These are phyloP conservation scores for Drosophila atroscutellata DNA, from an alignment of 2,888 invertebrate species.

Conservation along the genomic window DNA sequence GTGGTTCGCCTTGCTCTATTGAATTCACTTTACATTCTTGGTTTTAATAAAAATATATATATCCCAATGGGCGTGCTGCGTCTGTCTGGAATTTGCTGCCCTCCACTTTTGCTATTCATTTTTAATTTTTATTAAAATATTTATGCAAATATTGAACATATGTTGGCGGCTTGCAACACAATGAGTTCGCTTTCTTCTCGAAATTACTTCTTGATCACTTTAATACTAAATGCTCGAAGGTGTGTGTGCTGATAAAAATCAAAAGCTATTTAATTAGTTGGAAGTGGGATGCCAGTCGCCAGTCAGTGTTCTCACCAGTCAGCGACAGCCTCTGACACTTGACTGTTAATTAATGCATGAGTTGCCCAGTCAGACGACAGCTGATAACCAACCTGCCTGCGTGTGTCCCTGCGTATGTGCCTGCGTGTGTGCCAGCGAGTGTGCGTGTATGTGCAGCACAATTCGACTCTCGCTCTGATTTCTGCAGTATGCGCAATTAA, in stretches of 20 bases:
- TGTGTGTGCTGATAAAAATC: constrained; percentile 62
- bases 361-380: constrained; percentile 57
- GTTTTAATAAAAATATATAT: constrained; percentile 56
- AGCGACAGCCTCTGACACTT: constrained; percentile 63
- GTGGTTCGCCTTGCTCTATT: background rate
- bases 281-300: constrained; percentile 67
- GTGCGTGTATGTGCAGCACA: background rate
- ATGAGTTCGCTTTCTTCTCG: constrained; percentile 21
- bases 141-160: constrained; percentile 81
- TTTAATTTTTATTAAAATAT: constrained; percentile 81
- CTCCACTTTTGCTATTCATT: constrained; percentile 62
- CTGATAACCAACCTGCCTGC: constrained; percentile 44
- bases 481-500: constrained; percentile 77
- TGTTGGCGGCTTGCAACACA: constrained; percentile 50
- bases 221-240: constrained; percentile 55
- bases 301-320: constrained; percentile 22
- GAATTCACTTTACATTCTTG: constrained; percentile 41
- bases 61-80: constrained; percentile 38
- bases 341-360: constrained; percentile 80
- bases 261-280: constrained; percentile 80
- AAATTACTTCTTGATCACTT: constrained; percentile 42
- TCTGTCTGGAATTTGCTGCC: constrained; percentile 49
- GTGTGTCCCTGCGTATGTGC: constrained; percentile 9
- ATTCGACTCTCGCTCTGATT: constrained; percentile 23
- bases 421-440: constrained; percentile 2